These are phyloP conservation scores for Drosophila algonquin DNA, from an alignment of 2,888 invertebrate genomes.

Conservation along the genomic window DNA sequence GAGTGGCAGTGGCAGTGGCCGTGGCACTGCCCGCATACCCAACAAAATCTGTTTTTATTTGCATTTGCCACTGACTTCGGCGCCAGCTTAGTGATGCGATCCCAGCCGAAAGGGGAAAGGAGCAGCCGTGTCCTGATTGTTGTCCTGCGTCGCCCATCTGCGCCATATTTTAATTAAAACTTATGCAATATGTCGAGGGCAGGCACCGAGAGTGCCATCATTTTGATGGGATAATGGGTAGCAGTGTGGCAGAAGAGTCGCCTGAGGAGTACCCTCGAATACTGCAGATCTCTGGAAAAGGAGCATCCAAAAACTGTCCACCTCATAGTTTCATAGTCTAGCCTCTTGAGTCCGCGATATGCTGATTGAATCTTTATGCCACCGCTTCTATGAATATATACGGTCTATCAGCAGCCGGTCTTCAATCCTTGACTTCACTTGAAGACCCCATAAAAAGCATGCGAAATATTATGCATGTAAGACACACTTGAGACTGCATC, in stretches of 20 bases:
- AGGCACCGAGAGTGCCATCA: conserved; percentile 7
- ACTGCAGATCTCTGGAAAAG: neutral
- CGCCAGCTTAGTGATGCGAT: conserved; percentile 51
- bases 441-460: conserved; percentile 12
- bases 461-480: conserved; percentile 30
- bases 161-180: conserved; percentile 83
- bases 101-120: conserved; percentile 1
- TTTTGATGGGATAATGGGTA: neutral
- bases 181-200: conserved; percentile 62
- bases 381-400: neutral
- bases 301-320: no score
- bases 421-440: conserved; percentile 4
- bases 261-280: neutral
- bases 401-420: neutral
- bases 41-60: conserved; percentile 30
- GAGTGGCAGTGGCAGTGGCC: neutral
- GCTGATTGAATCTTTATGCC: neutral
- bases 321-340: no score
- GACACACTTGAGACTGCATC: conserved; percentile 40
- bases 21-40: conserved; percentile 8
- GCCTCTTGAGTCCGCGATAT: no score
- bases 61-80: conserved; percentile 46
- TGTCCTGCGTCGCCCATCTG: conserved; percentile 35
- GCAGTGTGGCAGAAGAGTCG: neutral
- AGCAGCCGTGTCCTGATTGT: conserved; percentile 38